phyloP scores from a whole-genome alignment of 2,888 invertebrate genomes.

The Serripes groenlandicus region DNA sequence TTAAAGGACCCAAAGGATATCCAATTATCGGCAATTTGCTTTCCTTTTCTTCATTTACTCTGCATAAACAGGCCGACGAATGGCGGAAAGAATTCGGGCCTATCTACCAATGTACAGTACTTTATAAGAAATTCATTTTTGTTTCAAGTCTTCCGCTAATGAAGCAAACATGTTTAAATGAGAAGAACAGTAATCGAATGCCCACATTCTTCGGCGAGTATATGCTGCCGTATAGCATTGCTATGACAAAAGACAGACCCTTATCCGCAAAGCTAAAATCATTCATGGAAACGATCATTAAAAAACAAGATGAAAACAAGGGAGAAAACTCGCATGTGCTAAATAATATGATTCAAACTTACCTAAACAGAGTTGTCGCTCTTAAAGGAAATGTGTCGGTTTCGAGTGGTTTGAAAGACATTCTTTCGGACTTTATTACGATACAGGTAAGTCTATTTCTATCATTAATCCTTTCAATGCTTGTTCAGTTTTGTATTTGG shows the following conservation, averaged over 20 bases:
- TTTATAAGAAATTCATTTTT: constrained; percentile 21
- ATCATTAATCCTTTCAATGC: too few relatives aligned
- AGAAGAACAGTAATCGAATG: neutral
- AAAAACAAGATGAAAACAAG: neutral
- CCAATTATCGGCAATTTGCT: constrained; percentile 27
- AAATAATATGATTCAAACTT: neutral
- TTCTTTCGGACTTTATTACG: neutral
- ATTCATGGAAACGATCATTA: neutral
- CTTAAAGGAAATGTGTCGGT: neutral
- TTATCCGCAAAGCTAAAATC: neutral
- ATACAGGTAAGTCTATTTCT: neutral
- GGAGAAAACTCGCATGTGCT: constrained; percentile 8
- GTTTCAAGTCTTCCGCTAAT: neutral
- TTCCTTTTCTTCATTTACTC: neutral
- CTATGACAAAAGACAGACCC: neutral
- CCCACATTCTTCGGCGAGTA: constrained; percentile 15
- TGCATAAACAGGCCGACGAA: constrained; percentile 8
- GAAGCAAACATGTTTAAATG: neutral
- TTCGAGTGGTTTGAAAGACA: neutral
- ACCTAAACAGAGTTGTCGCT: neutral
- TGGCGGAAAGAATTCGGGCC: constrained; percentile 17
- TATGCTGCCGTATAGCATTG: constrained; percentile 9
- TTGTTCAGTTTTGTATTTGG: too few relatives aligned
- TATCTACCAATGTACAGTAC: constrained; percentile 13
- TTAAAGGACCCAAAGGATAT: constrained; percentile 20